Conservation (phyloP, 1,140 invertebrate species). For the Euglossa dilemma region DNA sequence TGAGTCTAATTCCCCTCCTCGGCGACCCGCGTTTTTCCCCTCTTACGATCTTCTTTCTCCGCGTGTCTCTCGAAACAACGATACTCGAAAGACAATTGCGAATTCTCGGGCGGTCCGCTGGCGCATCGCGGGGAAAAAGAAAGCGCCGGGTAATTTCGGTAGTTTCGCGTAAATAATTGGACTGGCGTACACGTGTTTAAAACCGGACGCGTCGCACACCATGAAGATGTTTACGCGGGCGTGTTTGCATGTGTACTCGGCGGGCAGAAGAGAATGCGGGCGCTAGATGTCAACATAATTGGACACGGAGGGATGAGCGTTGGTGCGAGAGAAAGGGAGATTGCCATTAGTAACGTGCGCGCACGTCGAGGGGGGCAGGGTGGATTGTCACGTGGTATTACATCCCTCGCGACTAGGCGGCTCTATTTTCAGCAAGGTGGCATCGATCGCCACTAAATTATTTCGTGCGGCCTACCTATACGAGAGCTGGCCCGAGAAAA, state of each 20-base stretch:
- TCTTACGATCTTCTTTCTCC: no score
- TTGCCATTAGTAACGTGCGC: conserved; percentile 54
- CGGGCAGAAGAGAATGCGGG: conserved; percentile 49
- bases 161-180: background rate
- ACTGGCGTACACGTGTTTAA: background rate
- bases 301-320: conserved; percentile 42
- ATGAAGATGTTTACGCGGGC: background rate
- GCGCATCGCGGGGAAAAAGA: background rate
- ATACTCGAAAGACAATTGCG: no score
- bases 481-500: conserved; percentile 72
- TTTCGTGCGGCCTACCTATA: conserved; percentile 79
- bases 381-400: conserved; percentile 58
- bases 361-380: conserved; percentile 21
- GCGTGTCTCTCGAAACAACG: no score
- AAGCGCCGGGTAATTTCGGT: background rate
- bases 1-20: no score
- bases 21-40: no score
- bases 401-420: conserved; percentile 58
- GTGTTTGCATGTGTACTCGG: conserved; percentile 12
- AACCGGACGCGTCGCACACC: background rate
- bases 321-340: conserved; percentile 51
- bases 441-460: conserved; percentile 82
- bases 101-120: no score
- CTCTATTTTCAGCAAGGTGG: conserved; percentile 77
- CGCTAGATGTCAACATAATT: conserved; percentile 65